Evolutionary conservation across 2,888 invertebrate genomes (phyloP), one percentile per base, ranked within the genome.

Genomic region (Heliconius cydno): DNA sequence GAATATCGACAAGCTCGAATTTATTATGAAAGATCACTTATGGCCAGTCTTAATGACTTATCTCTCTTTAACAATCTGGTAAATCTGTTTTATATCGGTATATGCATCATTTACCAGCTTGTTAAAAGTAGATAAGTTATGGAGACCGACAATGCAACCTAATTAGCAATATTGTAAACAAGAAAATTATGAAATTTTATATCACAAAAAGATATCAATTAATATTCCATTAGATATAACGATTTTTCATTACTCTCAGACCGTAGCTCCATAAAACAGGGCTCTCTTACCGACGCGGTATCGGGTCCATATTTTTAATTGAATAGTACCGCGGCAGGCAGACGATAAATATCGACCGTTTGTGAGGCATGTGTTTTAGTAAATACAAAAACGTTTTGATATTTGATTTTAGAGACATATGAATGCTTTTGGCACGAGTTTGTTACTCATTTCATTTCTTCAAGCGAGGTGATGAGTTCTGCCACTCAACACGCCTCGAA

Each of bases 281-380:
- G 28, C 30, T 41, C 28, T 41, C 41, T 75, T 12, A 22, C 65
- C 38, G n/a, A 30, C 79, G 25, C 34, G 68, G 70, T 76, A 71
- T 65, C 34, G 75, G 52, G 34, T 75, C 75, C 38, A 70, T 73
- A 68, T 66, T 80, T 80, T 77, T 80, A 80, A 80, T 70, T 74
- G 74, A 34, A 68, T n/a, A n/a, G 66, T 77, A 77, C 77, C 80
- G 46, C 68, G 60, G 6, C 60, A 10, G 13, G 25, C 60, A 25
- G 12, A 10, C 70, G 38, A 71, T 46, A 66, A 46, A 75, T 66
- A 41, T 73, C 60, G 25, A 3, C 15, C 46, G 34, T 65, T 68
- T 66, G 28, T 25, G 60, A 5, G 25, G 3, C 38, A 15, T 46
- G 41, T 70, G 70, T 70, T 46, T 70, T 46, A 41, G 70, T 41